These are phyloP conservation scores for Thomomys bottae DNA, from an alignment of 2,113 vertebrate species.

Conservation along the genomic window DNA sequence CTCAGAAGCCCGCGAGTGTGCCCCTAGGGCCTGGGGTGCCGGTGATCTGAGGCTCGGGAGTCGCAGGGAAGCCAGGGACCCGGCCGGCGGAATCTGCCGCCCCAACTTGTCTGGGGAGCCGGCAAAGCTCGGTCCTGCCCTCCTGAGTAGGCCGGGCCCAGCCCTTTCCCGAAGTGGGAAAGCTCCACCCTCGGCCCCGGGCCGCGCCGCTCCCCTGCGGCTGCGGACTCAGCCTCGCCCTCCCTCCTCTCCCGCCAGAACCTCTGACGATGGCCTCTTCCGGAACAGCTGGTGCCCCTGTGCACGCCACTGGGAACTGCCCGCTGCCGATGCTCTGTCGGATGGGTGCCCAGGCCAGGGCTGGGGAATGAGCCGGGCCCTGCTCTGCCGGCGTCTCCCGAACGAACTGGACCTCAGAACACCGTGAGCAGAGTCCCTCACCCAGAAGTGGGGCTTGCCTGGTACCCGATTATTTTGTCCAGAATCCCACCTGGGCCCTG, in stretches of 20 bases:
- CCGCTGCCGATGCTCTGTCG: background rate
- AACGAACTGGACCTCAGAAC: background rate
- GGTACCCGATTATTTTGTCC: background rate
- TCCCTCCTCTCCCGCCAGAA: conserved; percentile 50
- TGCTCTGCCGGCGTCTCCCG: background rate
- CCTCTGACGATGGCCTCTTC: conserved; percentile 64
- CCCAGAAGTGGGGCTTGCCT: background rate
- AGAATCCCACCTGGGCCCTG: background rate
- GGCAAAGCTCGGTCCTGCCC: conserved; percentile 30
- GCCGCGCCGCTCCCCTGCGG: conserved; percentile 58
- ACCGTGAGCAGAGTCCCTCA: background rate
- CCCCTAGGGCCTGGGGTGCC: conserved; percentile 25
- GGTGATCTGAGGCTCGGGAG: background rate
- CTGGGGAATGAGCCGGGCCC: background rate
- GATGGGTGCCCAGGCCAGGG: background rate
- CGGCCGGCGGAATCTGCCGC: background rate
- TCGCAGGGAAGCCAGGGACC: background rate
- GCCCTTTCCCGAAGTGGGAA: conserved; percentile 65
- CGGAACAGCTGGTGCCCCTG: conserved; percentile 55
- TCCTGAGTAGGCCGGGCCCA: conserved; percentile 41
- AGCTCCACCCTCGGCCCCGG: conserved; percentile 77
- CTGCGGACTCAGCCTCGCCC: conserved; percentile 41
- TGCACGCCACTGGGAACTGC: background rate
- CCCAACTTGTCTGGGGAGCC: background rate
- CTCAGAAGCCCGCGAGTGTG: background rate